These are phyloP conservation scores for Pomacea maculata DNA, from an alignment of 1,140 invertebrate species.

Conservation along the genomic window DNA sequence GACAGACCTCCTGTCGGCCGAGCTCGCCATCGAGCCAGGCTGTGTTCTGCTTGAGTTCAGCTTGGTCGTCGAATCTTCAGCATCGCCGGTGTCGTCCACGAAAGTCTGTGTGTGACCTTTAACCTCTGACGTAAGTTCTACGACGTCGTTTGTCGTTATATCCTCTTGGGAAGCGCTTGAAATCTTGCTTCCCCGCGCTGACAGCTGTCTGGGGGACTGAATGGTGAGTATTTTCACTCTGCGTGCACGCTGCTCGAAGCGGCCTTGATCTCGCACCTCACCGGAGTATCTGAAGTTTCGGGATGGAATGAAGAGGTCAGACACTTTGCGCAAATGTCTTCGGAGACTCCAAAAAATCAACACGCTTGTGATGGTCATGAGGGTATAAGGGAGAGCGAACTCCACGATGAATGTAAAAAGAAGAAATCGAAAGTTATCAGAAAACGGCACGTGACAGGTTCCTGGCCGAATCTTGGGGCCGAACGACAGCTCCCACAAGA, in stretches of 20 bases:
- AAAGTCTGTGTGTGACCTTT: too few relatives aligned
- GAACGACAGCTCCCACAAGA: conserved; percentile 40
- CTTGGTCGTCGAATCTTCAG: neutral
- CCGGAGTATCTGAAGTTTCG: neutral
- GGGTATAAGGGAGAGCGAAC: conserved; percentile 43
- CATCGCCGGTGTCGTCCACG: too few relatives aligned
- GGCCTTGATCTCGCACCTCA: neutral
- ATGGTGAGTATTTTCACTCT: neutral
- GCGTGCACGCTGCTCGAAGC: neutral
- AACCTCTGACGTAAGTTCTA: too few relatives aligned
- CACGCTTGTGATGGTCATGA: conserved; percentile 36
- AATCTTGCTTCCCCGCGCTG: too few relatives aligned
- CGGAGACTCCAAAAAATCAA: conserved; percentile 42
- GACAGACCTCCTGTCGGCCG: neutral
- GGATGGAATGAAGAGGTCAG: neutral
- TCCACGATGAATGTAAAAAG: conserved; percentile 36
- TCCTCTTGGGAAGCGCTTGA: too few relatives aligned
- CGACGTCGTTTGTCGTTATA: too few relatives aligned
- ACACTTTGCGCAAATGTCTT: conserved; percentile 21
- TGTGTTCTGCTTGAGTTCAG: neutral
- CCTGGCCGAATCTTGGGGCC: conserved; percentile 31
- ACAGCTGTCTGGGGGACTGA: neutral
- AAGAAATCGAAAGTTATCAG: conserved; percentile 34
- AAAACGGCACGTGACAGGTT: conserved; percentile 43
- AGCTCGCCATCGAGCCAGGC: too few relatives aligned